Evolutionary conservation across 2,113 vertebrate species (phyloP), one percentile per base, ranked within the genome.

Genomic region (Conger conger): DNA sequence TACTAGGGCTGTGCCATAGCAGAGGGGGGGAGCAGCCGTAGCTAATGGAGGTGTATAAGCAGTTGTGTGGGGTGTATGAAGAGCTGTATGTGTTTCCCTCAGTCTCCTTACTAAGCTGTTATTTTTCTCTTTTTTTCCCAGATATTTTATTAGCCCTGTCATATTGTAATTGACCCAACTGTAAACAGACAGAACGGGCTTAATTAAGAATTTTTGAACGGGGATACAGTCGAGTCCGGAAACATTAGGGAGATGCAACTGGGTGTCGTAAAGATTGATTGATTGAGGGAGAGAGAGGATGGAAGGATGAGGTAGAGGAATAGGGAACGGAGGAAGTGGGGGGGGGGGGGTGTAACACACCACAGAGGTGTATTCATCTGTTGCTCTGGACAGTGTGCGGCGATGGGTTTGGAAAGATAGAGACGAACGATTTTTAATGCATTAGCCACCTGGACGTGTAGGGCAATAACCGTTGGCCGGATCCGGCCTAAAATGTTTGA

Each of bases 211-310:
- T 94, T 95, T 95, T 95, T 94, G 90, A 95, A 89, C 93, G 90
- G 90, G 94, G 94, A 93, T 92, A 94, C 92, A 88, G 90, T 93
- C 93, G 92, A 94, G 94, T 95, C 95, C 95, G 95, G 95, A 96
- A 96, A 95, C 95, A 96, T 96, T 96, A 96, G 94, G 89, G 94
- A 93, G 94, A 94, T 92, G 93, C 92, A 94, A 94, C 94, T 90
- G 93, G 95, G 95, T 94, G 95, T 94, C 95, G 91, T 96, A 96
- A 96, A 96, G 94, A 95, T 96, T 95, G 95, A 96, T 95, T 94
- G 94, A 95, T 93, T 94, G 91, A 57, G 86, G 57, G 89, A 91
- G 93, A 91, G 87, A 73, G 68, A 27, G 90, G 88, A 83, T 78
- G 86, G 87, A 82, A 87, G 88, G 87, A 86, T 89, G 20, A 33